Conservation (phyloP, 2,888 invertebrate genomes). For the Pantelozetes paolii region DNA sequence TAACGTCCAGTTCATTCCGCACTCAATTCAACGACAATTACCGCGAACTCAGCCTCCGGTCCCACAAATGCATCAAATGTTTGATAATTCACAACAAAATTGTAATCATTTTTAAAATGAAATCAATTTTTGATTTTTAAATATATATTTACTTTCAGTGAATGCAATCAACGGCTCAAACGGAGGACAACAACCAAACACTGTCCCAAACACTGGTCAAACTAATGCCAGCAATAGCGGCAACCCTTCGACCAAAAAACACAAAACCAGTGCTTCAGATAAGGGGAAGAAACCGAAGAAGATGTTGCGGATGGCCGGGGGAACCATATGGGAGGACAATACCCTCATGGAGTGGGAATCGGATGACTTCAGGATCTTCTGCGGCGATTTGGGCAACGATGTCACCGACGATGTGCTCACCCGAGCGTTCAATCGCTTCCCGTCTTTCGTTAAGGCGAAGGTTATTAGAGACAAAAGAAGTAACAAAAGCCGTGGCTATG, state of each 20-base stretch:
- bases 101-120: constrained; percentile 9
- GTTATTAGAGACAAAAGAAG: constrained; percentile 93
- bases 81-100: constrained; percentile 23
- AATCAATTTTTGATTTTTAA: no score
- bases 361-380: constrained; percentile 97
- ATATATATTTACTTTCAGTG: not conserved
- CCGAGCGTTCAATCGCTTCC: constrained; percentile 87
- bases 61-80: constrained; percentile 14
- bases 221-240: not conserved
- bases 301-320: constrained; percentile 85
- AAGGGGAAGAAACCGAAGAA: constrained; percentile 61
- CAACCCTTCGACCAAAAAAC: constrained; percentile 19
- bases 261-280: constrained; percentile 44
- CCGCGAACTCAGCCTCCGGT: constrained; percentile 37
- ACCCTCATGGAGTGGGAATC: constrained; percentile 94
- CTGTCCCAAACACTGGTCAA: not conserved
- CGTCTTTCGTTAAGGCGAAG: constrained; percentile 87
- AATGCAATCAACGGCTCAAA: constrained; percentile 37
- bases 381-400: constrained; percentile 98
- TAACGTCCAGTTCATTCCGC: constrained; percentile 62
- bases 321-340: constrained; percentile 92
- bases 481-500: constrained; percentile 97
- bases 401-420: constrained; percentile 96
- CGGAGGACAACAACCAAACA: constrained; percentile 4
- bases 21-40: constrained; percentile 55